Base-by-base conservation (phyloP, 2,113 vertebrate genomes). In the Diglossa brunneiventris region DNA sequence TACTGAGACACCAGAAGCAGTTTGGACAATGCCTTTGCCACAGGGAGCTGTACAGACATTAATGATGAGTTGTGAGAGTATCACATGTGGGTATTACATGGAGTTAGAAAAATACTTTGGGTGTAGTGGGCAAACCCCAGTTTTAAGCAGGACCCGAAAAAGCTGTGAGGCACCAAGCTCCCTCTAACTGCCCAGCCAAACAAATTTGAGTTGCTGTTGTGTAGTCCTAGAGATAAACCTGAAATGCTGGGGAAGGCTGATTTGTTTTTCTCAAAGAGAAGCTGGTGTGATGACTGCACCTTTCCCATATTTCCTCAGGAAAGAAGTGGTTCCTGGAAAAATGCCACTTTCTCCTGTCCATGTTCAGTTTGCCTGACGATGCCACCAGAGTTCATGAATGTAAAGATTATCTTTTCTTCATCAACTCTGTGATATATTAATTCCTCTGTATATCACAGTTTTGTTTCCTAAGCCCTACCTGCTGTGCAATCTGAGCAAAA, bases 41-140 rank as follows among this genome's bases (percentile, higher is more conserved):
- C n/a, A 44, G 20, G 35, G 39, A 77, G 23, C 37, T 81, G 20
- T 64, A 30, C 49, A 79, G 59, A 61, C 23, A 13, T 46, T 50
- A 30, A 12, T 10, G 18, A 22, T 11, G 4, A 19, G 30, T 11
- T 11, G 11, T 70, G 63, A 50, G 73, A 31, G 16, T 63, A 28
- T 37, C 56, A 37, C 31, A 28, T 2, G 8, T 42, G 49, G n/a
- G 3, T 31, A 2, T 42, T n/a, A 37, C 30, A 7, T 4, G 13
- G 14, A 31, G 4, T 35, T 18, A 81, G 46, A 35, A 69, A 87
- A 78, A n/a, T 22, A 21, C n/a, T 2, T 11, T 18, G 21, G 19
- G 28, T 11, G 5, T 0, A 33, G 20, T 27, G 26, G 42, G 41
- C 49, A 69, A 35, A 18, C 8, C 12, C 8, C 6, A 4, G 1